phyloP scores from a whole-genome alignment of 2,113 vertebrate species.

The Tyrannus savana region DNA sequence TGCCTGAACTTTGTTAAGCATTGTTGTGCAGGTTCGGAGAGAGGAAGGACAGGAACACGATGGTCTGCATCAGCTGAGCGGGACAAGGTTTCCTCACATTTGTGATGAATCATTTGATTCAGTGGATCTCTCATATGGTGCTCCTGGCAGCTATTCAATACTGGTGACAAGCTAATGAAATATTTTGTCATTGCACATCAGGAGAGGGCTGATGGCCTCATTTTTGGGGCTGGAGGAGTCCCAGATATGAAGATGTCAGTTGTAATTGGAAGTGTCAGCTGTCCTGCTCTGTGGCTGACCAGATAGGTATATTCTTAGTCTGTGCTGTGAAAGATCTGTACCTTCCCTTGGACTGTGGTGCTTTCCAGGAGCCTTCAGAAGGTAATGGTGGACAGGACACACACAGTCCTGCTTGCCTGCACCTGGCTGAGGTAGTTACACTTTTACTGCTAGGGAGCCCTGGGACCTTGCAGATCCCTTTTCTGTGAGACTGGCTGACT shows the following conservation, averaged over 20 bases:
- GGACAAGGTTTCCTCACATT: background rate
- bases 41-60: background rate
- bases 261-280: background rate
- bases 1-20: background rate
- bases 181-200: background rate
- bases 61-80: background rate
- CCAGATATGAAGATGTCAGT: background rate
- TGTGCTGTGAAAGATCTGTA: background rate
- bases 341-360: background rate
- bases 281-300: background rate
- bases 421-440: background rate
- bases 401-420: background rate
- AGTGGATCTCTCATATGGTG: background rate
- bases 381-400: background rate
- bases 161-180: background rate
- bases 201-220: background rate
- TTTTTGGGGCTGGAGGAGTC: background rate
- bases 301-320: background rate
- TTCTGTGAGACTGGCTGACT: background rate
- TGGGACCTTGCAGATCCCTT: background rate
- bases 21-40: background rate
- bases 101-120: background rate
- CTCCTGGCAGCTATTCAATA: background rate
- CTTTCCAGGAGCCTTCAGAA: background rate
- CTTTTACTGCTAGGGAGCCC: background rate